Percentiles rank a stretch among this genome's conserved stretches.
phyloP scores from a whole-genome alignment of 2,113 vertebrate genomes.

The Labrus mixtus region DNA sequence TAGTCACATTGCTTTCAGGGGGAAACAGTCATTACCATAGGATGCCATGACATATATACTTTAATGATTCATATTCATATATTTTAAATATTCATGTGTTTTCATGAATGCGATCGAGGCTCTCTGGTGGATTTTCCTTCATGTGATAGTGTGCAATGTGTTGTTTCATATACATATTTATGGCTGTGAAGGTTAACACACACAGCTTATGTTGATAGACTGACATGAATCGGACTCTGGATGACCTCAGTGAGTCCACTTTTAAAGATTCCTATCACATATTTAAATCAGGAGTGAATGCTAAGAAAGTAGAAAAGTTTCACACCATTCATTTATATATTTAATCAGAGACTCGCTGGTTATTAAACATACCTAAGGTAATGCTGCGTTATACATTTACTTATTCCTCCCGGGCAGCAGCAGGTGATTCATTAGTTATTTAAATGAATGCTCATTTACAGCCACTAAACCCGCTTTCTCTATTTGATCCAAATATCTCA shows the following conservation, averaged over 20 bases:
- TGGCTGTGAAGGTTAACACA: neutral
- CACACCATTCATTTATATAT: neutral
- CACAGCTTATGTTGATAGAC: too few species aligned
- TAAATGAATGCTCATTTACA: neutral
- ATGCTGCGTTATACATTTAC: neutral
- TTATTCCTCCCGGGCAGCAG: conserved; percentile 13
- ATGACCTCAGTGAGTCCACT: neutral
- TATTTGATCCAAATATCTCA: neutral
- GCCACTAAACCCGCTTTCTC: neutral
- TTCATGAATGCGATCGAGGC: conserved; percentile 8
- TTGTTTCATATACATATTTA: neutral
- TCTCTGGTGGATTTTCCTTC: conserved; percentile 6
- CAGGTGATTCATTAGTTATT: conserved; percentile 15
- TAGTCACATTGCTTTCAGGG: conserved; percentile 1
- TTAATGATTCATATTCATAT: conserved; percentile 44
- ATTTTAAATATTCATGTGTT: conserved; percentile 43
- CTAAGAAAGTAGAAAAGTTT: neutral
- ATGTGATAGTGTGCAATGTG: neutral
- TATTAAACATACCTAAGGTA: conserved; percentile 1
- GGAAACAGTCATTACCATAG: conserved; percentile 19
- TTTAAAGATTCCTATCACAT: neutral
- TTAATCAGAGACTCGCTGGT: neutral
- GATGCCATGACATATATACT: conserved; percentile 14
- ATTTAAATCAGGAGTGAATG: neutral
- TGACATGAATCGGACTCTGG: neutral